Evolutionary conservation across 2,888 invertebrate species (phyloP), one percentile per base, ranked within the genome.

Genomic region (Drosophila trichaetosa): DNA sequence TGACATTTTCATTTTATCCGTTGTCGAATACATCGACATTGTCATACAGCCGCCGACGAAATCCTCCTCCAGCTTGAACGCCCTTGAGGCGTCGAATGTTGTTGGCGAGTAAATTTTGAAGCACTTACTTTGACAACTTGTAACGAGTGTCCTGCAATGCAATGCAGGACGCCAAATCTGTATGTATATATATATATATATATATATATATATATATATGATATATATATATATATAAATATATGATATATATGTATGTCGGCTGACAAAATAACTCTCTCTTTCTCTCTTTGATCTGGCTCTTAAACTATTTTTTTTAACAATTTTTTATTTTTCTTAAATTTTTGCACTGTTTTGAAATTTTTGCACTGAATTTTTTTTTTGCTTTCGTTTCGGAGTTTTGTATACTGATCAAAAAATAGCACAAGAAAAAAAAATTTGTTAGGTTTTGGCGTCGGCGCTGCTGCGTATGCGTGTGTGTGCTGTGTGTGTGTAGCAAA

Each of bases 1-100:
- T 91, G 94, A 94, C 93, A 96, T 95, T 96, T 97, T 97, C 97
- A 98, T 97, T 95, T 97, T 98, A 94, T 97, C 97, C 94, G 97
- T 96, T 92, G 97, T 97, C 85, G 93, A 93, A 94, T 97, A 97
- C 97, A 97, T 97, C 93, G 95, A 95, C 93, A 93, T 93, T 83
- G 93, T 93, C 92, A 93, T 93, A 94, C 95, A 95, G 93, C 95
- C 95, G 94, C 95, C 95, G 94, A 95, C 95, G 90, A 95, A 95
- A 94, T 95, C 95, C 94, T 95, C 95, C 94, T 95, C 95, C 94
- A 95, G 94, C 94, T 95, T 95, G 93, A 95, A 94, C 95, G 95
- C 95, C 95, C 95, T 93, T 69, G 93, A 93, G 93, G 93, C 93
- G 93, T 93, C 93, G 87, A 93, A 93, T 81, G 93, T 92, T 84